These are phyloP conservation scores for Cephus pulcher DNA, from an alignment of 2,888 invertebrate species.

Conservation along the genomic window DNA sequence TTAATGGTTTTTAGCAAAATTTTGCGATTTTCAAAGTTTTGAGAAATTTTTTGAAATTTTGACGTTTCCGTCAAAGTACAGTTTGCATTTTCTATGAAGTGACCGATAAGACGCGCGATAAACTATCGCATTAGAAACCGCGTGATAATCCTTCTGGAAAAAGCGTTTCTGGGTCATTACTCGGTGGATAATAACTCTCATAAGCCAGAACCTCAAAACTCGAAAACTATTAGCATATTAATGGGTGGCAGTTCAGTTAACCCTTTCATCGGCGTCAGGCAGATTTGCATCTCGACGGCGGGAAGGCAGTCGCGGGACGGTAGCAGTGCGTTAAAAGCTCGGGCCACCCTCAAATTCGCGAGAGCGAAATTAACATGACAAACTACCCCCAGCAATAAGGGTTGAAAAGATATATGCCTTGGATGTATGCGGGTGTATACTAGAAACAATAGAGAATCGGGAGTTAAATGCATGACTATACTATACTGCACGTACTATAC, in stretches of 20 bases:
- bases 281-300: conserved; percentile 62
- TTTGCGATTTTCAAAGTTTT: too few relatives aligned
- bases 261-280: conserved; percentile 65
- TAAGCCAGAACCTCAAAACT: conserved; percentile 65
- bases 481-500: not conserved
- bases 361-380: conserved; percentile 67
- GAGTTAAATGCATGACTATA: conserved; percentile 29
- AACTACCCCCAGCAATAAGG: conserved; percentile 67
- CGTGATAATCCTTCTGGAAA: conserved; percentile 63
- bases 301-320: conserved; percentile 45
- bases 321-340: conserved; percentile 67
- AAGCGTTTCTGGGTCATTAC: conserved; percentile 66
- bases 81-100: not conserved
- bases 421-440: conserved; percentile 62
- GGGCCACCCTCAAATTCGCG: conserved; percentile 57
- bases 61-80: not conserved
- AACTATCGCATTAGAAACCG: conserved; percentile 37
- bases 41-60: not conserved
- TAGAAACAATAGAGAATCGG: conserved; percentile 62
- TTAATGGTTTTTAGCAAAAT: not conserved
- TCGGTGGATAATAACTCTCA: conserved; percentile 62
- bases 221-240: conserved; percentile 67
- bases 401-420: conserved; percentile 63
- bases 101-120: conserved; percentile 18
- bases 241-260: conserved; percentile 66